Evolutionary conservation across 2,113 vertebrate species (phyloP).

Genomic region (Willisornis vidua): DNA sequence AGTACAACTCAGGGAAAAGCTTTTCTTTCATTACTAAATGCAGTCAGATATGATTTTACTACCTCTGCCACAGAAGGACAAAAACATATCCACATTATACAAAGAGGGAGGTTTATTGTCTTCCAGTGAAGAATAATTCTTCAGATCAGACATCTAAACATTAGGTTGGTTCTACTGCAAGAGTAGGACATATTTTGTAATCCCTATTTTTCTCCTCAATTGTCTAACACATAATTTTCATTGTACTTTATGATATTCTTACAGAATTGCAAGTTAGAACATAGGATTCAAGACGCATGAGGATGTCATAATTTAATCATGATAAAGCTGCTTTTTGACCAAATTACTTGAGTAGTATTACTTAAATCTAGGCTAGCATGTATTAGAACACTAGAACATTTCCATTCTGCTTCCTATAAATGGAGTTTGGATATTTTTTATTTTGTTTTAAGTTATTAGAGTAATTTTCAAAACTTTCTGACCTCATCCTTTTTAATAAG

Average conservation of each 20-base stretch:
- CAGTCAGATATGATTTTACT: background rate
- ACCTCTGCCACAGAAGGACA: background rate
- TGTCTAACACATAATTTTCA: background rate
- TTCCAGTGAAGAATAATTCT: background rate
- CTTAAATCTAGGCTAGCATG: background rate
- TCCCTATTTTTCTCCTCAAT: background rate
- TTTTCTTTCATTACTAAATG: background rate
- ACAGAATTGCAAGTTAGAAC: background rate
- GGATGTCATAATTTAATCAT: background rate
- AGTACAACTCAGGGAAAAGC: background rate
- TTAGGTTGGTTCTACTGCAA: background rate
- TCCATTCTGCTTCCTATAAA: background rate
- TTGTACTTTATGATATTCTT: background rate
- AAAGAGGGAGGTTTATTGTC: background rate
- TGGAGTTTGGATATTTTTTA: background rate
- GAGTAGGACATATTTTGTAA: background rate
- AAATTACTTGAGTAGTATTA: background rate
- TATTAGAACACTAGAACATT: background rate
- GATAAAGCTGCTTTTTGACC: background rate
- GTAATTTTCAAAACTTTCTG: background rate
- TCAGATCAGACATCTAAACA: background rate
- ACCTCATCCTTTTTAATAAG: background rate
- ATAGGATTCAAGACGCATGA: background rate
- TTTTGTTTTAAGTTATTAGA: background rate
- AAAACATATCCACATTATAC: background rate